These are phyloP conservation scores for Apodemus speciosus DNA, from an alignment of 2,113 vertebrate species.

Conservation along the genomic window DNA sequence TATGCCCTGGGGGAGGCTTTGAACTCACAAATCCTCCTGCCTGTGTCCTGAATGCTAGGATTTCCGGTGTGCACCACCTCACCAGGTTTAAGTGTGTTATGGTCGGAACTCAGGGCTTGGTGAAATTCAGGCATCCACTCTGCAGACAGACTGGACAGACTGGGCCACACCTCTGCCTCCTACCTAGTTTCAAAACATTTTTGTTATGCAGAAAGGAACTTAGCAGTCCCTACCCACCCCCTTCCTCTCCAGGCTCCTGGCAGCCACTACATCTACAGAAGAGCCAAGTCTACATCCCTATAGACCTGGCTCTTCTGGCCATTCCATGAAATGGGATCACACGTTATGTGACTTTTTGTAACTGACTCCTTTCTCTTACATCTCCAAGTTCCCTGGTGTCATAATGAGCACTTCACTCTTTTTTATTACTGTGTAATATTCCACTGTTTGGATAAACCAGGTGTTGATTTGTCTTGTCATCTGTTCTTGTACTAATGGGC, in stretches of 20 bases:
- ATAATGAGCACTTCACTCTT: neutral
- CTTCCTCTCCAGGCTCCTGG: neutral
- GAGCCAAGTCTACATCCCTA: neutral
- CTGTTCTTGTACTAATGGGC: neutral
- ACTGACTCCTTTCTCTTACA: neutral
- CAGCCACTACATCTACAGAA: neutral
- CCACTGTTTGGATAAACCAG: neutral
- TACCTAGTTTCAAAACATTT: constrained; percentile 12
- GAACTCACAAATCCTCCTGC: neutral
- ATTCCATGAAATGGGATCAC: neutral
- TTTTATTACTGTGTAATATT: neutral
- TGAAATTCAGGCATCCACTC: too few relatives aligned
- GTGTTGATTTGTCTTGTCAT: neutral
- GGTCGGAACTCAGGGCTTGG: too few relatives aligned
- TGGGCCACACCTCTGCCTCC: neutral
- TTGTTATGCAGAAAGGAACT: neutral
- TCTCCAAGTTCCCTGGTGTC: neutral
- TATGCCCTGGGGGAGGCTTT: neutral
- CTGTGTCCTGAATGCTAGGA: neutral
- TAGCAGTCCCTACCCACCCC: neutral
- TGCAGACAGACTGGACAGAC: neutral
- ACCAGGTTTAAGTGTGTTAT: too few relatives aligned
- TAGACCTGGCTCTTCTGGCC: neutral
- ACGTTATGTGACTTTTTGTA: neutral
- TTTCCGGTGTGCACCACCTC: neutral